Percentiles rank a stretch among this genome's conserved stretches.
Conservation (phyloP, 2,888 invertebrate species). For the Stenodema calcarata region DNA sequence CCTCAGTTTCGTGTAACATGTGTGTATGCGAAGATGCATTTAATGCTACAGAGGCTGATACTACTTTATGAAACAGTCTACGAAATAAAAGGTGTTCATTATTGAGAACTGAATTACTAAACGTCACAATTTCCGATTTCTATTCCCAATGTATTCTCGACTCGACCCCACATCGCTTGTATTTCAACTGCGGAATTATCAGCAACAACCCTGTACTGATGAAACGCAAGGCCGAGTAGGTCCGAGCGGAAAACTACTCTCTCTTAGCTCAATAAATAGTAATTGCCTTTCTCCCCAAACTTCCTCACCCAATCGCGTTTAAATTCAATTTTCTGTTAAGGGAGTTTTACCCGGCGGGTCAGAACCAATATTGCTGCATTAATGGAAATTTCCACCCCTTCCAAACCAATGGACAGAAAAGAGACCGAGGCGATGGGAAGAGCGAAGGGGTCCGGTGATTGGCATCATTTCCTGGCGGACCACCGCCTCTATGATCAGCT, state of each 20-base stretch:
- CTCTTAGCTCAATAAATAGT: neutral
- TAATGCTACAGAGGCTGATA: too few species aligned
- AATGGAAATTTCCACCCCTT: neutral
- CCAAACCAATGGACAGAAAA: neutral
- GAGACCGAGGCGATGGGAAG: neutral
- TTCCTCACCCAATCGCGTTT: neutral
- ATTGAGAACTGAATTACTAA: too few species aligned
- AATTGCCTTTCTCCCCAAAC: conserved; percentile 1
- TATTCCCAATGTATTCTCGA: too few species aligned
- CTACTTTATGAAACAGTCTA: too few species aligned
- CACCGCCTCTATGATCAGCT: neutral
- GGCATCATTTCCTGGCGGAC: conserved; percentile 1
- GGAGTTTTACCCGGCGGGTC: neutral
- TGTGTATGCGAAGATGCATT: too few species aligned
- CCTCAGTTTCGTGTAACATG: too few species aligned
- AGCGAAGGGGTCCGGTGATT: neutral
- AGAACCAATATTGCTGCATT: conserved; percentile 8
- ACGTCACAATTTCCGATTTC: too few species aligned
- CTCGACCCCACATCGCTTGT: too few species aligned
- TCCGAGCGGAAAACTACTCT: neutral
- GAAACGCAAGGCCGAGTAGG: neutral
- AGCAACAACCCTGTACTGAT: neutral
- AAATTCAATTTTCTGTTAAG: conserved; percentile 20
- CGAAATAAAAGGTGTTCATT: too few species aligned
- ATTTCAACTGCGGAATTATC: neutral